phyloP scores from a whole-genome alignment of 2,888 invertebrate species.

The Syritta pipiens region DNA sequence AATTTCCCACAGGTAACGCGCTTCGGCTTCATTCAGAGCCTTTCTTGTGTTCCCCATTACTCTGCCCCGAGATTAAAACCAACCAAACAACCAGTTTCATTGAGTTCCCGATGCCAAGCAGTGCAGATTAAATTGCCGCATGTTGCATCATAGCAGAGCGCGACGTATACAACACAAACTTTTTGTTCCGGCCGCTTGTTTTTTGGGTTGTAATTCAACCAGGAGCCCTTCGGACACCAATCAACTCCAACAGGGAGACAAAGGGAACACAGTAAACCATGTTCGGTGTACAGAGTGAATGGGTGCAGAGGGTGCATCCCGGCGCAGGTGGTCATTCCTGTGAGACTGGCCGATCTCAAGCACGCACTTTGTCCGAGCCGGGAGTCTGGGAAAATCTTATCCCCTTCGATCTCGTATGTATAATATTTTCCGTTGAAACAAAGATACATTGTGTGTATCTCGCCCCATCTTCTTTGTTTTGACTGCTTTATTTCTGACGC shows the following conservation, averaged over 20 bases:
- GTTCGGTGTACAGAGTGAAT: conserved; percentile 15
- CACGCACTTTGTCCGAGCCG: neutral
- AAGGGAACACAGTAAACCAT: conserved; percentile 24
- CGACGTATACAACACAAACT: neutral
- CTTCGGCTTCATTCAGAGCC: too few relatives aligned
- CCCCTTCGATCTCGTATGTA: neutral
- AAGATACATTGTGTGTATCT: too few relatives aligned
- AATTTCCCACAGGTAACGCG: too few relatives aligned
- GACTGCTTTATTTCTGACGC: conserved; percentile 27
- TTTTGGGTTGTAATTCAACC: conserved; percentile 9
- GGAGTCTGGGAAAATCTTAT: conserved; percentile 26
- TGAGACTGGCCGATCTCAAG: conserved; percentile 13
- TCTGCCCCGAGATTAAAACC: neutral
- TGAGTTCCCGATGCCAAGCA: neutral
- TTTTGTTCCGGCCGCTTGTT: too few relatives aligned
- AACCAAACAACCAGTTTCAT: conserved; percentile 44
- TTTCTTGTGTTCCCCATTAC: conserved; percentile 20
- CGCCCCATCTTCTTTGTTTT: too few relatives aligned
- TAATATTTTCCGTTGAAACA: conserved; percentile 11
- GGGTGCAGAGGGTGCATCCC: conserved; percentile 51
- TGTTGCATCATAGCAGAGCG: conserved; percentile 43
- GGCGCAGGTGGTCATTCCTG: conserved; percentile 58
- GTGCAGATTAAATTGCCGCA: conserved; percentile 15
- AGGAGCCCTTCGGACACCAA: conserved; percentile 23
- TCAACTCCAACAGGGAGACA: conserved; percentile 26